Conservation (phyloP, 1,140 invertebrate species). For the Mercenaria mercenaria region DNA sequence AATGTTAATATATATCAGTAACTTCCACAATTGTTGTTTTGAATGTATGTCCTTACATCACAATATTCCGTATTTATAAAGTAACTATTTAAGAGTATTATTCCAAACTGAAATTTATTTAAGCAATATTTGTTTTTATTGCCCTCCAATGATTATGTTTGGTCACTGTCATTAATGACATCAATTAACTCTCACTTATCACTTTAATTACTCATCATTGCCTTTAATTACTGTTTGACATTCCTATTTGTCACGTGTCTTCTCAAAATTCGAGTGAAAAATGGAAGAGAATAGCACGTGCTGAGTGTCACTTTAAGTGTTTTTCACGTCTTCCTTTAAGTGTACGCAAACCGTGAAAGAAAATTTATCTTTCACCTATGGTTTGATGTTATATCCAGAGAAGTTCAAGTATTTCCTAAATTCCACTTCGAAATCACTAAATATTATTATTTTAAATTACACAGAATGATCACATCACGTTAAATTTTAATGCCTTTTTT, state of each 20-base stretch:
- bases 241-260: conserved; percentile 61
- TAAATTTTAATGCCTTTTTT: too few species aligned
- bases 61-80: too few species aligned
- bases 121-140: background rate
- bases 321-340: conserved; percentile 24
- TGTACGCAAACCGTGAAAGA: conserved; percentile 22
- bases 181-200: conserved; percentile 55
- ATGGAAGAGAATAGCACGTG: conserved; percentile 21
- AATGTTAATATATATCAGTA: too few species aligned
- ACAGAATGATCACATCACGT: too few species aligned
- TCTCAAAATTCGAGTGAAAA: background rate
- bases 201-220: conserved; percentile 57
- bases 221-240: conserved; percentile 8
- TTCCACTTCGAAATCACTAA: too few species aligned
- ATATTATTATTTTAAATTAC: too few species aligned
- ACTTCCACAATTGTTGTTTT: too few species aligned
- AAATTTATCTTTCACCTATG: background rate
- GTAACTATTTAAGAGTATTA: background rate
- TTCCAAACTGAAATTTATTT: background rate
- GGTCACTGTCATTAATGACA: conserved; percentile 47
- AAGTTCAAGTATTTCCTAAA: too few species aligned
- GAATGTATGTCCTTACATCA: too few species aligned
- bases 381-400: too few species aligned
- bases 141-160: background rate
- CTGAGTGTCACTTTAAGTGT: conserved; percentile 37